Evolutionary conservation across 2,113 vertebrate genomes (phyloP).

Genomic region (Dermatemys mawii): DNA sequence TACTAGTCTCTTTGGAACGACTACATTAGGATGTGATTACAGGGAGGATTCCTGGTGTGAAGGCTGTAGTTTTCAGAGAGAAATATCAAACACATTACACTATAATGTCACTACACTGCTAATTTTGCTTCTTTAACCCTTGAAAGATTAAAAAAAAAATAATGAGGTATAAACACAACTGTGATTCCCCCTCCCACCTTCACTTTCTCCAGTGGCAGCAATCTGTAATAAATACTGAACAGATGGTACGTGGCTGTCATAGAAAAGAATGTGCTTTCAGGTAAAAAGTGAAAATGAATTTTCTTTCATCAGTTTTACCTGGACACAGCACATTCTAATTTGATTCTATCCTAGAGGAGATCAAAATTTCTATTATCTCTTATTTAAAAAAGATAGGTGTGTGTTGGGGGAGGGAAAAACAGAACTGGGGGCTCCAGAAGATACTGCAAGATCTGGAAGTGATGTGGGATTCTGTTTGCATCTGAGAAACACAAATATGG

Average conservation of each 20-base stretch:
- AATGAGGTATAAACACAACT: neutral
- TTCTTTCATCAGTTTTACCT: neutral
- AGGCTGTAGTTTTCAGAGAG: neutral
- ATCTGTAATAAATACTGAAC: slow-evolving; percentile 13
- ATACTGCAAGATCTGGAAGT: neutral
- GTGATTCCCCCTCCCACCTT: neutral
- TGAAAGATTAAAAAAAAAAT: neutral
- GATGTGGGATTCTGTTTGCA: neutral
- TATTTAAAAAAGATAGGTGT: neutral
- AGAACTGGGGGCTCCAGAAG: neutral
- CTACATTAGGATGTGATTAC: neutral
- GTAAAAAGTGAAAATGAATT: neutral
- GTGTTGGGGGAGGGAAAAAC: neutral
- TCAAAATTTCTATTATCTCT: neutral
- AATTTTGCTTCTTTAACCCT: neutral
- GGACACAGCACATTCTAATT: neutral
- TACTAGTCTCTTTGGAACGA: neutral
- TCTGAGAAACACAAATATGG: slow-evolving; percentile 26
- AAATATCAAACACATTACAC: neutral
- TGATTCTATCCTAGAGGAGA: neutral
- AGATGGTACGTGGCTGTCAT: neutral
- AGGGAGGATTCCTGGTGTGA: neutral
- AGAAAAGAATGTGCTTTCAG: neutral
- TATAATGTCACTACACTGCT: neutral
- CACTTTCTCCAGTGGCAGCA: neutral